Base-by-base conservation (phyloP, 2,797 vertebrate genomes). In the Carapus acus region DNA sequence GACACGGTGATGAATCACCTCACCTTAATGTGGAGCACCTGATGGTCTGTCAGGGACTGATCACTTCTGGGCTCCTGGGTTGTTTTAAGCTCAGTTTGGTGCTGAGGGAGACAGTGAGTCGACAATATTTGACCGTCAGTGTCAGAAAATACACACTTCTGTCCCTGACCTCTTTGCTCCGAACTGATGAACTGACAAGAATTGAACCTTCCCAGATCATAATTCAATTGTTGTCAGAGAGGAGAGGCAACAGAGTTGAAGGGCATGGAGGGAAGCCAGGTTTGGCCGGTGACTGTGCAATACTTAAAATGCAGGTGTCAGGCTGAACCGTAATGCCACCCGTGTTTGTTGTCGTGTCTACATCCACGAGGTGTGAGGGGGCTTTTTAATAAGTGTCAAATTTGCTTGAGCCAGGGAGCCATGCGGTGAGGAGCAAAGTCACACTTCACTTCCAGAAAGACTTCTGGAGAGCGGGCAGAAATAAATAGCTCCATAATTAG, bases 401-500 rank as follows among this genome's bases (percentile, higher is more conserved):
- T 49, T 43, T 42, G 13, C 46, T 9, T 31, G 8, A 29, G 31
- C 27, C n/a, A 9, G 39, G 38, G 36, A 4, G 29, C 11, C 38
- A 24, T 29, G 19, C 21, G 7, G 22, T 21, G 5, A 43, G 27
- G 14, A 48, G 15, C 8, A 22, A 38, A 50, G 23, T 15, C 17
- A 13, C 31, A n/a, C 36, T 38, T 46, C n/a, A 24, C 24, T n/a
- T n/a, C n/a, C n/a, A n/a, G n/a, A n/a, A 36, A 36, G n/a, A 29
- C 39, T n/a, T n/a, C 46, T 19, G 19, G 43, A 17, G 34, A 47
- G 18, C 23, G 13, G 36, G 20, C 27, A 29, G 33, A 45, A 27
- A 41, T 43, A 51, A 54, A 29, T n/a, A 34, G 18, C 43, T 23
- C 27, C 34, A n/a, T 56, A 49, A 62, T 56, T 48, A 40, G n/a